Base-by-base conservation (phyloP, 2,888 invertebrate species). In the Malthinus flaveolus region DNA sequence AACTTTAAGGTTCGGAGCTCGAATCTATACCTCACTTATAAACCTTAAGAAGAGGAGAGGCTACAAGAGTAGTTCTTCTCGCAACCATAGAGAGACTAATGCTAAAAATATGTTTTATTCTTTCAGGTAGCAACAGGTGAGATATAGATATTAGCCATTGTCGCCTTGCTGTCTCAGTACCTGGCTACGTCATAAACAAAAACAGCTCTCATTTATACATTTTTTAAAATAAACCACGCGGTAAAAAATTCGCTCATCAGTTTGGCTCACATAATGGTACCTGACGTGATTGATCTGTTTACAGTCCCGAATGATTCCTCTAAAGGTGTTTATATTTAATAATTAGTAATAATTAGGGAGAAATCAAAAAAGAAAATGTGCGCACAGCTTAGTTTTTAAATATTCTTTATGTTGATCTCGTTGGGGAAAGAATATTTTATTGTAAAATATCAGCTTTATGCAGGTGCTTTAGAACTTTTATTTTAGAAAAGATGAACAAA, bases 81-180 rank as follows among this genome's bases (percentile, higher is more conserved):
- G 32, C 6, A 44, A 32, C 42, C 3, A 1, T n/a, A n/a, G n/a
- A n/a, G n/a, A n/a, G n/a, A n/a, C n/a, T n/a, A 11, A 7, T n/a
- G 7, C 10, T 11, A 13, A 32, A 37, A 15, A 39, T 31, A 48
- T 32, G 15, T 13, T 9, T 35, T 9, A 34, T 49, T 47, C n/a
- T 44, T 56, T 56, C 66, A 78, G 78, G 78, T 78, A 77, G 77
- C 78, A 75, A 75, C 73, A 68, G 71, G 73, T 71, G 70, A 68
- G 71, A 66, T 62, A 62, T 71, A 75, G 73, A 70, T 74, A 36
- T 67, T 78, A 78, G 75, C 78, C 78, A 77, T 76, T 77, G 77
- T 78, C 78, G 78, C 78, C 78, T 78, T 78, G 74, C 76, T 76
- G 76, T 78, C 73, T 70, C 73, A 75, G 77, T 77, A 77, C 74